Evolutionary conservation across 2,888 invertebrate genomes (phyloP).

Genomic region (Fabriciana adippe): DNA sequence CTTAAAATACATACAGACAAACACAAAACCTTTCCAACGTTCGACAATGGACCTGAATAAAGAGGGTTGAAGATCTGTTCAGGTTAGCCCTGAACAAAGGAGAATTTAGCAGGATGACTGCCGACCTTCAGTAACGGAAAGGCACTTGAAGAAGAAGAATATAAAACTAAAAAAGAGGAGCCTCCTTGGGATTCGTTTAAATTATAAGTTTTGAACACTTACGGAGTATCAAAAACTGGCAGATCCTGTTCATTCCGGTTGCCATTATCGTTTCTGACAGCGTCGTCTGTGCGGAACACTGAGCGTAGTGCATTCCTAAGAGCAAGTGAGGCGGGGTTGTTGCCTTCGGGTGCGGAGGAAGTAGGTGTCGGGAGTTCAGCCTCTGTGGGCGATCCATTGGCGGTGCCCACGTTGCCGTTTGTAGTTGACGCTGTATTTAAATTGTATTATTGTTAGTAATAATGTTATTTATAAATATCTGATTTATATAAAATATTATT

Average conservation of each 20-base stretch:
- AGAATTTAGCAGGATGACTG: no score
- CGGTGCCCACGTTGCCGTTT: conserved; percentile 51
- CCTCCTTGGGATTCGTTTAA: not conserved
- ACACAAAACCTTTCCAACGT: not conserved
- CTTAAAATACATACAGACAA: no score
- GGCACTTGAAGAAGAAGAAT: no score
- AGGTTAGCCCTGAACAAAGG: no score
- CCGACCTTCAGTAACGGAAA: no score
- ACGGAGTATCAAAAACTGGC: conserved; percentile 70
- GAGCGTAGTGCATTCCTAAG: conserved; percentile 71
- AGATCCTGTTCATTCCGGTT: conserved; percentile 58
- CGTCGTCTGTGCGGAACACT: conserved; percentile 65
- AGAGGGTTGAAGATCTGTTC: no score
- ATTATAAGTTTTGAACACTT: conserved; percentile 41
- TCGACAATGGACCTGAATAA: no score
- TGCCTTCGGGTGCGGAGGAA: conserved; percentile 64
- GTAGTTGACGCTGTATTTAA: conserved; percentile 36
- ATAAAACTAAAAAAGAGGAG: no score
- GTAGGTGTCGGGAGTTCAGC: conserved; percentile 74
- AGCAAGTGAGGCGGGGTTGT: conserved; percentile 64
- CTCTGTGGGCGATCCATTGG: conserved; percentile 66
- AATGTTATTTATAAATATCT: no score
- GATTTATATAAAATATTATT: no score
- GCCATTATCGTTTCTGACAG: conserved; percentile 56
- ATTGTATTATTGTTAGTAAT: not conserved